Conservation (phyloP, 1,140 invertebrate species). For the Drosophila aff. region DNA sequence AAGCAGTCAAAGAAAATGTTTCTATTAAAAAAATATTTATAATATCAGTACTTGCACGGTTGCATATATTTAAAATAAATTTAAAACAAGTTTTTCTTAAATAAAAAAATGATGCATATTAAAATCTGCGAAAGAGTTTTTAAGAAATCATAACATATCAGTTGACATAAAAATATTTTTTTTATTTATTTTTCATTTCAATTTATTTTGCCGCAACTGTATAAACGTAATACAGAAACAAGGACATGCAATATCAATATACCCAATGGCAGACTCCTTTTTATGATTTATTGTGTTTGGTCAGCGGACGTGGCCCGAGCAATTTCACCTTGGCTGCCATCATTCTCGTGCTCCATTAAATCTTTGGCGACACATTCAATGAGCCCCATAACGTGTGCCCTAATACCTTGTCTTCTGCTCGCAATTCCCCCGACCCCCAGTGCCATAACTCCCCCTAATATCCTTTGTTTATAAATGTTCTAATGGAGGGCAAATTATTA, state of each 20-base stretch:
- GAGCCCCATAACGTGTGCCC: constrained; percentile 77
- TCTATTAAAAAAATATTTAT: not conserved
- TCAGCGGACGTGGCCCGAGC: constrained; percentile 52
- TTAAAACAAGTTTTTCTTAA: not conserved
- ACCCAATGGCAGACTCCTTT: constrained; percentile 58
- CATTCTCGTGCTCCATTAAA: constrained; percentile 79
- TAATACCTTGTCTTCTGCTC: constrained; percentile 59
- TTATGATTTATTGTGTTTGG: constrained; percentile 76
- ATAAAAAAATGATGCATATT: not conserved
- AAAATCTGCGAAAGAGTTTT: not conserved
- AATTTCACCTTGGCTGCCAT: constrained; percentile 69
- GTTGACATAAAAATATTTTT: too few relatives aligned
- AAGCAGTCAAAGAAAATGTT: not conserved
- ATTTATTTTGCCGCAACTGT: not conserved
- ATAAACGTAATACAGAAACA: constrained; percentile 48
- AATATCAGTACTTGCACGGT: too few relatives aligned
- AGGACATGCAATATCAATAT: constrained; percentile 78
- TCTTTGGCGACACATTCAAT: constrained; percentile 82
- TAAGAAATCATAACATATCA: not conserved
- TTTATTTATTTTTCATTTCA: not conserved
- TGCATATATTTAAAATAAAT: not conserved
- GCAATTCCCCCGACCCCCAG: not conserved
- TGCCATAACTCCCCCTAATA: constrained; percentile 58
- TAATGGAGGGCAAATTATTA: constrained; percentile 80
- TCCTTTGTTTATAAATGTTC: constrained; percentile 84